These are phyloP conservation scores for Gymnopithys bicolor DNA, from an alignment of 2,797 vertebrate species.

Conservation along the genomic window DNA sequence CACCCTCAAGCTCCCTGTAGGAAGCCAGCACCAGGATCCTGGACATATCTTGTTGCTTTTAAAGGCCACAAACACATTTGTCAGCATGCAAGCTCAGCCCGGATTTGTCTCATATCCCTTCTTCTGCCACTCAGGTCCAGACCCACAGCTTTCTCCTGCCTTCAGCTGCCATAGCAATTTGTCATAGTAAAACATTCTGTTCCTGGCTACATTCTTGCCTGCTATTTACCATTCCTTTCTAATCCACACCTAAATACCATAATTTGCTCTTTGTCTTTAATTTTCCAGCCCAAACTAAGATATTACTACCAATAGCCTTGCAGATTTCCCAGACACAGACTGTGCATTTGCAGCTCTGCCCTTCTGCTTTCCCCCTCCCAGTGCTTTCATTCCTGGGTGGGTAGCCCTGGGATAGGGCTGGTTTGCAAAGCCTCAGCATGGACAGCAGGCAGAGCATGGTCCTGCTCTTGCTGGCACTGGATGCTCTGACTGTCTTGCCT, in stretches of 20 bases:
- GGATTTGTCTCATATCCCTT: not conserved
- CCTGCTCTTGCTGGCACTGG: not conserved
- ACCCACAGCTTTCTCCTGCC: not conserved
- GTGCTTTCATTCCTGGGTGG: rapidly evolving
- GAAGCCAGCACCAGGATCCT: not conserved
- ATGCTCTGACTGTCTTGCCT: not conserved
- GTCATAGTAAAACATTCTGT: not conserved
- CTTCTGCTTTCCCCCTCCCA: not conserved
- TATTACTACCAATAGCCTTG: slow-evolving; percentile 3
- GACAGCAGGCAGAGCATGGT: not conserved
- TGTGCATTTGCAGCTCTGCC: not conserved
- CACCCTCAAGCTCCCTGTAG: not conserved
- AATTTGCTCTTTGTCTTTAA: slow-evolving; percentile 34
- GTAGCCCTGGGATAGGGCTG: not conserved
- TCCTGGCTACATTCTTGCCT: not conserved
- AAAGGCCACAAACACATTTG: not conserved
- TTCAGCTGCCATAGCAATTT: not conserved
- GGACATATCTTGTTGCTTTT: not conserved
- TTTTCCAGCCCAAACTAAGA: slow-evolving; percentile 31
- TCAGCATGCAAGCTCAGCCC: not conserved
- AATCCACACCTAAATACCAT: not conserved
- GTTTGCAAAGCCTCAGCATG: not conserved
- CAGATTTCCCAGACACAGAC: slow-evolving; percentile 9
- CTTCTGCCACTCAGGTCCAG: not conserved
- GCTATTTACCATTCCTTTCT: slow-evolving; percentile 13